These are phyloP conservation scores for Tricholauxania praeusta DNA, from an alignment of 2,888 invertebrate genomes.

Conservation along the genomic window DNA sequence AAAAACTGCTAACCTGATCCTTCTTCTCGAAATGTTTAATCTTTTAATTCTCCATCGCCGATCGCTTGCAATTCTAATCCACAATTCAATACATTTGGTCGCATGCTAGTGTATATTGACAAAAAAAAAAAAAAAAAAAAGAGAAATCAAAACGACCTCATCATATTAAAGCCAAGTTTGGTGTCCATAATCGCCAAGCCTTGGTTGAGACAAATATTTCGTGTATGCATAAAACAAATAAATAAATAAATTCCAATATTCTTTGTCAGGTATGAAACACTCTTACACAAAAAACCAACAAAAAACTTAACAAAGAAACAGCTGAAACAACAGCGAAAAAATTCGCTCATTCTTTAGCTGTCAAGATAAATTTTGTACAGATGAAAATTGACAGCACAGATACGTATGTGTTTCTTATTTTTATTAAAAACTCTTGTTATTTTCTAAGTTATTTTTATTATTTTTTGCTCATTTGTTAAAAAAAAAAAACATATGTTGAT, in stretches of 20 bases:
- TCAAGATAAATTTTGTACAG: constrained; percentile 22
- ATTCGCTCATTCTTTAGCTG: constrained; percentile 16
- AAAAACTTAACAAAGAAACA: neutral
- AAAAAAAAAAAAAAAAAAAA: neutral
- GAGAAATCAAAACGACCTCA: neutral
- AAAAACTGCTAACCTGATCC: too few species aligned
- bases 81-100: neutral
- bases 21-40: too few species aligned
- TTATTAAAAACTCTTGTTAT: neutral
- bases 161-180: neutral
- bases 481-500: constrained; percentile 19
- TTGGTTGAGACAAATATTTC: neutral
- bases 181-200: neutral
- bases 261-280: neutral
- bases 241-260: too few species aligned
- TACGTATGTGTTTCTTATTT: neutral
- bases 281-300: constrained; percentile 2
- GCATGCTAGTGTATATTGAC: neutral
- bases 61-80: too few species aligned
- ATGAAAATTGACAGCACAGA: constrained; percentile 24
- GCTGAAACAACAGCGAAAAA: neutral
- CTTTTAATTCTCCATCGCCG: too few species aligned
- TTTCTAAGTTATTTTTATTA: neutral
- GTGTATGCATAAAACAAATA: neutral
- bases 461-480: neutral